Conservation (phyloP, 2,113 vertebrate genomes). For the Syngnathoides biaculeatus region DNA sequence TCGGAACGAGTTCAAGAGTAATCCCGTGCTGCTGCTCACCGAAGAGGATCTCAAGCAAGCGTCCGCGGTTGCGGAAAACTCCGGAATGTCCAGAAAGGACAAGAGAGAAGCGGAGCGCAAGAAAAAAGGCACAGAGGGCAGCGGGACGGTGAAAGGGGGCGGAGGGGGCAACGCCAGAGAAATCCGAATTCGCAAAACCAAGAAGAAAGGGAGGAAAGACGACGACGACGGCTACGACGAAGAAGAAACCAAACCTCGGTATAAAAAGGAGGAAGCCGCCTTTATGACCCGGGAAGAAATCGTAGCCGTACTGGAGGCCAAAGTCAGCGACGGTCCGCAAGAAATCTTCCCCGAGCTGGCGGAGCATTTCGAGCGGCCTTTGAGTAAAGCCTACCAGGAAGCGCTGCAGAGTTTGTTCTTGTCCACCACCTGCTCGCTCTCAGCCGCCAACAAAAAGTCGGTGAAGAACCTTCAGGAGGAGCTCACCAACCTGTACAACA, state of each 20-base stretch:
- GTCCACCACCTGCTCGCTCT: constrained; percentile 77
- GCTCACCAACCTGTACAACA: constrained; percentile 86
- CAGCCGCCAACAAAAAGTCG: constrained; percentile 82
- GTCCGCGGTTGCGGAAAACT: constrained; percentile 69
- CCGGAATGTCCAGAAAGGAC: constrained; percentile 79
- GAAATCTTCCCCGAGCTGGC: constrained; percentile 86
- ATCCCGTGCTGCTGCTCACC: constrained; percentile 86
- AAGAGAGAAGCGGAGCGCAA: constrained; percentile 86
- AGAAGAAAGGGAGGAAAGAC: constrained; percentile 88
- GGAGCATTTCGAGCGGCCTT: constrained; percentile 79
- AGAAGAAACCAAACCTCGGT: constrained; percentile 77
- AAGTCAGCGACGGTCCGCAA: constrained; percentile 82
- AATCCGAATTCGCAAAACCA: constrained; percentile 84
- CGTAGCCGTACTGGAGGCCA: constrained; percentile 77
- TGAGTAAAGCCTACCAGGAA: constrained; percentile 86
- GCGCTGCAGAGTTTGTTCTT: constrained; percentile 84
- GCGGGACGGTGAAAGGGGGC: constrained; percentile 80
- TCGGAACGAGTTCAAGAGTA: constrained; percentile 90
- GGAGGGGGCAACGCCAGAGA: constrained; percentile 88
- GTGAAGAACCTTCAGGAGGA: constrained; percentile 95
- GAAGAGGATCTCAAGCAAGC: constrained; percentile 89
- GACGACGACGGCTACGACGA: constrained; percentile 90
- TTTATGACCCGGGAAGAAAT: constrained; percentile 88
- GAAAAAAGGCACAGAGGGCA: constrained; percentile 88
- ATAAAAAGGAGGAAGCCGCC: constrained; percentile 74